Evolutionary conservation across 2,113 vertebrate species (phyloP), one percentile per base, ranked within the genome.

Genomic region (Boleophthalmus pectinirostris): DNA sequence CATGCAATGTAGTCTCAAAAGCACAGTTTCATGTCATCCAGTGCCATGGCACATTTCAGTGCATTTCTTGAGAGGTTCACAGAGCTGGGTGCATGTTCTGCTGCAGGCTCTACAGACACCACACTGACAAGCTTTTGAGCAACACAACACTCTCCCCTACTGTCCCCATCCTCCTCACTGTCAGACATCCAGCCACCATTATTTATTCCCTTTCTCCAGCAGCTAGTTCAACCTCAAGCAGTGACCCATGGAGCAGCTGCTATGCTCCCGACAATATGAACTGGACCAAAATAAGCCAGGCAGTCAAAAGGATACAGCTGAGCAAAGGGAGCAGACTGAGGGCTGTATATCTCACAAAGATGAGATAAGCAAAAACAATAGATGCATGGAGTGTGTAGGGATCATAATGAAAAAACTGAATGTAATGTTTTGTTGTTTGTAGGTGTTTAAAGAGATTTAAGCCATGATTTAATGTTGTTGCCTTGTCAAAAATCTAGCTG

Each of bases 161-260:
- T 60, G 47, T 69, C 61, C 35, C 67, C 43, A 14, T 61, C 61
- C 18, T 47, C 70, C 24, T 57, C 82, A 66, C 75, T 65, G 73
- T 78, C 81, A 63, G 66, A 75, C 70, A 74, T 80, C 60, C 77
- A 81, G 84, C 24, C 4, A 3, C 75, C 74, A 29, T 45, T 70
- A 43, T 49, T 68, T 60, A 1, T n/a, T 57, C 15, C n/a, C 56
- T 73, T 77, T 66, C 35, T 51, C 84, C 81, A 74, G 14, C 74
- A 75, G 51, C 25, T 56, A 83, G 69, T 85, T 87, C 80, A 76
- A 20, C 74, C 71, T 72, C 66, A 76, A 79, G 83, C 89, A 73
- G 66, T 88, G 89, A 90, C 79, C 88, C 85, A 15, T 57, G 23
- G 69, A 74, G 54, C 47, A 66, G 69, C 64, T 70, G 71, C 73